A percentile compares a stretch with the other conserved stretches of the same genome.
Conservation (phyloP, 2,797 vertebrate genomes). For the Microctenopoma lineatum region DNA sequence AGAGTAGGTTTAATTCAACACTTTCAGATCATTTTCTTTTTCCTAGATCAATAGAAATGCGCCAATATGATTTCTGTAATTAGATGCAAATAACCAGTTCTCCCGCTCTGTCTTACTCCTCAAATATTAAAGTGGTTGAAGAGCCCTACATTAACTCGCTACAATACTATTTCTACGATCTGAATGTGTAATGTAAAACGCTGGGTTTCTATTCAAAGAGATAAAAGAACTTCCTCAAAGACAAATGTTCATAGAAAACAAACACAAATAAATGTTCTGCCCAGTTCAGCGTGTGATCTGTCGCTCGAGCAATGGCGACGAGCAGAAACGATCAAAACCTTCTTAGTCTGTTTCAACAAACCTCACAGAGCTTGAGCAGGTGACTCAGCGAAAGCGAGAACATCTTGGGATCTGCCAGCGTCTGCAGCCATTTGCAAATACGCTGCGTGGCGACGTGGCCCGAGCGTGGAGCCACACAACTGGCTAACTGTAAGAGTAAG, state of each 20-base stretch:
- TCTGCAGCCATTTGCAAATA: constrained; percentile 32
- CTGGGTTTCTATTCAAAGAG: too few species aligned
- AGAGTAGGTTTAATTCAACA: neutral
- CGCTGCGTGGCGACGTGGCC: constrained; percentile 25
- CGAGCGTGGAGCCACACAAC: constrained; percentile 11
- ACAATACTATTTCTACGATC: too few species aligned
- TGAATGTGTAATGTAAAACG: too few species aligned
- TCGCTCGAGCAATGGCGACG: neutral
- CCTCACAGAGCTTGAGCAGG: constrained; percentile 30
- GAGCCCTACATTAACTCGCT: neutral
- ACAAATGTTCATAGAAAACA: too few species aligned
- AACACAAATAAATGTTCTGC: neutral
- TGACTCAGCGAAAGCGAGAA: constrained; percentile 4
- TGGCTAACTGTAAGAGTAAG: neutral
- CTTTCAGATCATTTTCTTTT: neutral
- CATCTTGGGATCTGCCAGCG: constrained; percentile 9
- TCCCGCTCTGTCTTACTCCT: constrained; percentile 28
- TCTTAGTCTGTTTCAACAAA: constrained; percentile 21
- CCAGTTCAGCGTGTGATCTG: too few species aligned
- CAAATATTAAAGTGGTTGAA: neutral
- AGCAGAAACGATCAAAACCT: neutral
- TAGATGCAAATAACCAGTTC: constrained; percentile 11
- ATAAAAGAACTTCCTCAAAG: too few species aligned
- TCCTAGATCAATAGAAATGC: constrained; percentile 6
- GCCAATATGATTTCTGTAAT: constrained; percentile 16